phyloP scores from a whole-genome alignment of 2,797 vertebrate genomes.

The Molossus molossus region DNA sequence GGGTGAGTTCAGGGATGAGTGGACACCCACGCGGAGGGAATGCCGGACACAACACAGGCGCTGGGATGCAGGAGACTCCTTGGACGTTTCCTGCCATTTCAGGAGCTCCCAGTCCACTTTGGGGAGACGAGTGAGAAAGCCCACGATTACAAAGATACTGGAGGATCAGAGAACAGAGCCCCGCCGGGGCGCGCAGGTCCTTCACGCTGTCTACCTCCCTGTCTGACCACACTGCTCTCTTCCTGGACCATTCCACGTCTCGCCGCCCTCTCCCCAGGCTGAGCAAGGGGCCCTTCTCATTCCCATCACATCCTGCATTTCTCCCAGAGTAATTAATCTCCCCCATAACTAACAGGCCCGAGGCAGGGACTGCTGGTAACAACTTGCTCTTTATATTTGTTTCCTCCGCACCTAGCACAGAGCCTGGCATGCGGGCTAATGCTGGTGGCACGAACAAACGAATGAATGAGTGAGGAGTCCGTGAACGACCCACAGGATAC shows the following conservation, averaged over 20 bases:
- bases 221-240: background rate
- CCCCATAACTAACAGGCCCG: background rate
- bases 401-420: background rate
- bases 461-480: background rate
- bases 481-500: background rate
- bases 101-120: background rate
- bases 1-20: background rate
- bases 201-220: background rate
- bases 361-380: background rate
- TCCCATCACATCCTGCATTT: background rate
- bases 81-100: background rate
- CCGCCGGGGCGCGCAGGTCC: too few relatives aligned
- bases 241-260: constrained; percentile 21
- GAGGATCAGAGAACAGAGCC: background rate
- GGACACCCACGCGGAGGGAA: background rate
- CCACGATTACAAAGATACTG: background rate
- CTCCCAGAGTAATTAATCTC: background rate
- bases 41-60: background rate
- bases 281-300: background rate
- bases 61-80: background rate
- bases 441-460: background rate
- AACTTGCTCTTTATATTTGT: background rate
- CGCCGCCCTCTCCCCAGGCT: background rate
- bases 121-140: background rate
- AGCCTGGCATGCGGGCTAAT: background rate